Percentiles rank a stretch among this genome's conserved stretches.
These are phyloP conservation scores for Drosophila subquinaria DNA, from an alignment of 2,888 invertebrate species.

Conservation along the genomic window DNA sequence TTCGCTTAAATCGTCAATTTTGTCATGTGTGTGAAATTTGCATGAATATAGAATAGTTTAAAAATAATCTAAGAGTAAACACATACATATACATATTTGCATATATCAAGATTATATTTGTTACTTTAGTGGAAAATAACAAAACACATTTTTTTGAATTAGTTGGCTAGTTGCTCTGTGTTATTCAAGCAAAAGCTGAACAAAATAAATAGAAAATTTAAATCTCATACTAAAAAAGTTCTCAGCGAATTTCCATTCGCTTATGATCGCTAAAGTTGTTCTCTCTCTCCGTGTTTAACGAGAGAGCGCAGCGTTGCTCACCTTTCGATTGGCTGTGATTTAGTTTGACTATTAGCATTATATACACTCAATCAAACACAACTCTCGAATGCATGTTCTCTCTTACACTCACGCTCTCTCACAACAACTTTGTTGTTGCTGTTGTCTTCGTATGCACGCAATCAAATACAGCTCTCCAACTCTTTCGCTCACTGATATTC, in stretches of 20 bases:
- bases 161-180: background rate
- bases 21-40: background rate
- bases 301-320: background rate
- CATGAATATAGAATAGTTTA: constrained; percentile 6
- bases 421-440: no score
- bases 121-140: background rate
- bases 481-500: background rate
- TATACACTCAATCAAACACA: background rate
- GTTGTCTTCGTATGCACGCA: background rate
- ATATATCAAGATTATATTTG: background rate
- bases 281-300: background rate
- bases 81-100: background rate
- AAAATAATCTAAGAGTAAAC: constrained; percentile 1
- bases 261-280: background rate
- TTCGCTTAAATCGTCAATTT: background rate
- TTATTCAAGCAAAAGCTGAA: no score
- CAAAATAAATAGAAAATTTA: background rate
- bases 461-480: background rate
- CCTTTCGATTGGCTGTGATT: background rate
- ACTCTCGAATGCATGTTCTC: background rate
- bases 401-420: background rate
- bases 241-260: background rate
- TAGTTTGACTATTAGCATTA: no score
- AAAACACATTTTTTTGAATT: background rate
- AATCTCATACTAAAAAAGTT: background rate